Base-by-base conservation (phyloP, 1,140 invertebrate genomes). In the Drosophila biarmipes region DNA sequence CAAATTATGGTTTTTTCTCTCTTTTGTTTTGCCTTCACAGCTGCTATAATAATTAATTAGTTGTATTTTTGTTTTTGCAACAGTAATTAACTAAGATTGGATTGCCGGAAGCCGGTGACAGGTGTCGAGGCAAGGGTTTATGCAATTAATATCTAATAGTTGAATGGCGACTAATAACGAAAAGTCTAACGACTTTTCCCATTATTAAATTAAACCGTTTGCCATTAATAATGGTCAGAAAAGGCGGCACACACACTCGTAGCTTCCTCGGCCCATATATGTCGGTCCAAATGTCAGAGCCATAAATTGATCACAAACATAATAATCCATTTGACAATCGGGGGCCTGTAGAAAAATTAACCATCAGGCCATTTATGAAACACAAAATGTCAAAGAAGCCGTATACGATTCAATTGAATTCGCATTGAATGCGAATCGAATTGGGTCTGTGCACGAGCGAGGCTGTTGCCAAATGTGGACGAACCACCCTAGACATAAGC, bases 301-400 rank as follows among this genome's bases (percentile, higher is more conserved):
- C 54, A 87, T 86, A 71, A 74, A 78, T 86, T 87, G 78, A 38
- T 64, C 68, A 31, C 62, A 69, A 81, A 85, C 81, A 81, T 86
- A 81, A 85, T 87, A 81, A 87, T 87, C 82, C 78, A 87, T 69
- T 68, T 66, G 81, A 85, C 81, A 85, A 66, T 67, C 78, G 63
- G 73, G 57, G 59, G 10, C 11, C 64, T 63, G 73, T 71, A 71
- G 62, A 73, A 86, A 85, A 85, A 86, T 86, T 80, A 85, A 81
- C 81, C 81, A 86, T 87, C 82, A 78, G 57, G 55, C 81, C 81
- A 86, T 86, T 86, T 86, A 82, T 87, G 81, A 86, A 82, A 87
- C 64, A 78, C 62, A 69, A 81, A 81, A 81, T 62, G 78, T 74
- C 69, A 75, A 67, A 78, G 81, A 86, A 86, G 74, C 81, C 81